Percentiles rank a stretch among this genome's conserved stretches.
phyloP scores from a whole-genome alignment of 2,113 vertebrate genomes.

The Bubo scandiacus region DNA sequence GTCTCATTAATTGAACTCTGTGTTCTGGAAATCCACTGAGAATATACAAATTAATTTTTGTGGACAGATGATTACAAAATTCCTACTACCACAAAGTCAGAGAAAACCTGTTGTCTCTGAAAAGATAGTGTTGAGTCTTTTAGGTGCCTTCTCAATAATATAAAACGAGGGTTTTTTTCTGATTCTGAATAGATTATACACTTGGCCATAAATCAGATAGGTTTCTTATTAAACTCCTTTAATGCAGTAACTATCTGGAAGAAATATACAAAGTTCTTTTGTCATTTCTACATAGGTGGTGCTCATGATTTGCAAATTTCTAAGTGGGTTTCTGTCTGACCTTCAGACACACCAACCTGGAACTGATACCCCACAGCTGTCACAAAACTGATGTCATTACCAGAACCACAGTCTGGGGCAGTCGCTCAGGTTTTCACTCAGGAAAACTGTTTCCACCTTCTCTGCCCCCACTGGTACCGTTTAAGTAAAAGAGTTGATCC shows the following conservation, averaged over 20 bases:
- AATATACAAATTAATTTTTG: neutral
- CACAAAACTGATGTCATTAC: neutral
- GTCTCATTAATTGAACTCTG: neutral
- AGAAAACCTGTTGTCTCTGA: neutral
- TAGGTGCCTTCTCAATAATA: neutral
- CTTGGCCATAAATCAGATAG: neutral
- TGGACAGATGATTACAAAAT: neutral
- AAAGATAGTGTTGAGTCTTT: neutral
- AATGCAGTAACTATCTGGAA: slow-evolving; percentile 47
- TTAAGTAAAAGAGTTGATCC: neutral
- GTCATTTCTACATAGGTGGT: neutral
- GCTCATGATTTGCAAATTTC: neutral
- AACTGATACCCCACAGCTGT: neutral
- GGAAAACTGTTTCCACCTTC: neutral
- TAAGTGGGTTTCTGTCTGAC: neutral
- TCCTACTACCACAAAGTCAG: neutral
- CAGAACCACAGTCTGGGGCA: accelerated
- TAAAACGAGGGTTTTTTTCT: neutral
- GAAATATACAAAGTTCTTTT: neutral
- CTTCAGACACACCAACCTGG: neutral
- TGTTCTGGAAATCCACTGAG: neutral
- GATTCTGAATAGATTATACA: neutral
- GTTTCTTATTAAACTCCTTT: neutral
- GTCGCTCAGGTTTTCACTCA: neutral
- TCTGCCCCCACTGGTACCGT: neutral